Conservation (phyloP, 1,140 invertebrate genomes). For the Drosophila parvula region DNA sequence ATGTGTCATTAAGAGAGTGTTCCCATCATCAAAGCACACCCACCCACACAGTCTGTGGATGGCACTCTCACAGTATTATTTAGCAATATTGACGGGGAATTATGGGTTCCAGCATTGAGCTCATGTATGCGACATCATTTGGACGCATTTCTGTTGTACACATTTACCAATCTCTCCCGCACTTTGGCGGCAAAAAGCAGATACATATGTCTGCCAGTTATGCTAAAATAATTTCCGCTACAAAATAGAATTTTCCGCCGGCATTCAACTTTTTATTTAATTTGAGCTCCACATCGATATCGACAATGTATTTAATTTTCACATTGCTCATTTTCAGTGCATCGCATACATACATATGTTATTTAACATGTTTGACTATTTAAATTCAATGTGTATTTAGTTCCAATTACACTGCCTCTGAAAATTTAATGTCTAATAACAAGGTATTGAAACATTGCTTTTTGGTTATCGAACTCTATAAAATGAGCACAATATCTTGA, state of each 20-base stretch:
- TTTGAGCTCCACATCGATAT: slow-evolving; percentile 4
- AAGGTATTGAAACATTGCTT: not conserved
- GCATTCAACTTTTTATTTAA: slow-evolving; percentile 12
- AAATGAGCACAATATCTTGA: too few relatives aligned
- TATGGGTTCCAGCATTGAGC: slow-evolving; percentile 16
- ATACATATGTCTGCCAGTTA: slow-evolving; percentile 41
- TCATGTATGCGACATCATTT: slow-evolving; percentile 13
- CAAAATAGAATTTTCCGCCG: slow-evolving; percentile 58
- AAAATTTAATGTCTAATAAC: not conserved
- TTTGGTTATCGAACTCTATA: not conserved
- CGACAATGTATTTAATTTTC: slow-evolving; percentile 43
- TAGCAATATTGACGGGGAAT: slow-evolving; percentile 14
- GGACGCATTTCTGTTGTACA: slow-evolving; percentile 13
- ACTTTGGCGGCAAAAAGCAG: not conserved
- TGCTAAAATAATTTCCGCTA: slow-evolving; percentile 72
- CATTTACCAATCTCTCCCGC: slow-evolving; percentile 14
- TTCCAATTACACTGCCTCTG: not conserved
- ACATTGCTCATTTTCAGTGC: slow-evolving; percentile 33
- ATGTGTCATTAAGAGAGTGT: not conserved
- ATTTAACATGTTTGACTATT: slow-evolving; percentile 54
- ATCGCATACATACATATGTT: slow-evolving; percentile 46
- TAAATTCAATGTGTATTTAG: slow-evolving; percentile 28
- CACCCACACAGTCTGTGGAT: not conserved
- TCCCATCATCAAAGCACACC: not conserved
- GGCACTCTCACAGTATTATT: not conserved